These are phyloP conservation scores for Drosophila anomelani DNA, from an alignment of 2,888 invertebrate species.

Conservation along the genomic window DNA sequence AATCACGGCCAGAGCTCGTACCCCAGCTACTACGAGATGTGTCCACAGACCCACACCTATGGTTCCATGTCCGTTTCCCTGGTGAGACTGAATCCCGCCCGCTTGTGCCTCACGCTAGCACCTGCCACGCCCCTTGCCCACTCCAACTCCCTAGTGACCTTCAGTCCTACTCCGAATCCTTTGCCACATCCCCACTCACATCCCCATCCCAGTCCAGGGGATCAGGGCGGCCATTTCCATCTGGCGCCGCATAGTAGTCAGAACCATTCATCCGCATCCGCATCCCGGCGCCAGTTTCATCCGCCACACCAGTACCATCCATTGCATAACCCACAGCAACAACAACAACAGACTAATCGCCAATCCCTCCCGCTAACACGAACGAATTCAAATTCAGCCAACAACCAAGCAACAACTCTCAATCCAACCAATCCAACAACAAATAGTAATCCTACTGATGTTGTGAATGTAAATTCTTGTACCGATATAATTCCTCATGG, in stretches of 20 bases:
- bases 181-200: slow-evolving; percentile 20
- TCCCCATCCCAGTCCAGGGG: slow-evolving; percentile 18
- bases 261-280: slow-evolving; percentile 51
- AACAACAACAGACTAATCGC: slow-evolving; percentile 82
- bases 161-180: slow-evolving; percentile 35
- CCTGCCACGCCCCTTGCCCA: slow-evolving; percentile 32
- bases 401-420: slow-evolving; percentile 81
- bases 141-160: slow-evolving; percentile 53
- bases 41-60: slow-evolving; percentile 52
- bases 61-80: slow-evolving; percentile 75
- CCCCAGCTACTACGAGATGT: slow-evolving; percentile 59
- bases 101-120: slow-evolving; percentile 69
- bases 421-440: slow-evolving; percentile 83
- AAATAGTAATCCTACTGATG: slow-evolving; percentile 84
- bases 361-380: slow-evolving; percentile 83
- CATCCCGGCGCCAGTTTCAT: slow-evolving; percentile 52
- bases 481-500: slow-evolving; percentile 84
- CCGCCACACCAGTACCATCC: slow-evolving; percentile 60
- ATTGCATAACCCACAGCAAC: slow-evolving; percentile 72
- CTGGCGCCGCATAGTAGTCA: slow-evolving; percentile 48
- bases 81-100: slow-evolving; percentile 73
- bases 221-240: slow-evolving; percentile 44
- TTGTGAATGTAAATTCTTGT: slow-evolving; percentile 85
- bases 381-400: slow-evolving; percentile 84
- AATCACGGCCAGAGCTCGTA: slow-evolving; percentile 21